A percentile compares a stretch with the other conserved stretches of the same genome.
phyloP scores from a whole-genome alignment of 2,888 invertebrate species.

The Dysmachus trigonus region DNA sequence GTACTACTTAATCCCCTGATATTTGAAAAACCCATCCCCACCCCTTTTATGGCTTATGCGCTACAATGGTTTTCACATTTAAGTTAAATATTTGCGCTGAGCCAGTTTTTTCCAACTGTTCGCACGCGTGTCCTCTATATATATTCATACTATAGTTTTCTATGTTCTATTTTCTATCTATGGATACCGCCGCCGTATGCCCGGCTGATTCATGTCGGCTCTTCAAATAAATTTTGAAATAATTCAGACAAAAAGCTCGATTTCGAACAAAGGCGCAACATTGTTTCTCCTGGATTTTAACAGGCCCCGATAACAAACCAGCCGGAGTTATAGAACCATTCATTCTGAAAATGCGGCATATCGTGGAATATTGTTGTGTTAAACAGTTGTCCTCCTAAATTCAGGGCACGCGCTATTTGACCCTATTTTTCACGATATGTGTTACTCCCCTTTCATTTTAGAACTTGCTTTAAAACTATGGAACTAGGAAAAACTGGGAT shows the following conservation, averaged over 20 bases:
- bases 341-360: not conserved
- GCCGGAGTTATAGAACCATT: not conserved
- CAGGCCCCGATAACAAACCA: not conserved
- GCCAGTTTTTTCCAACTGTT: not conserved
- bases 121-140: not conserved
- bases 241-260: conserved; percentile 4
- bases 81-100: conserved; percentile 16
- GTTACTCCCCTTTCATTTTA: not conserved
- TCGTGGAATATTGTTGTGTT: not conserved
- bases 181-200: not conserved
- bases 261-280: not conserved
- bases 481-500: not conserved
- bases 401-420: not conserved
- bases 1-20: conserved; percentile 22
- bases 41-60: not conserved
- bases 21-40: not conserved
- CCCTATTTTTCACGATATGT: not conserved
- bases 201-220: not conserved
- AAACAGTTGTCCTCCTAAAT: not conserved
- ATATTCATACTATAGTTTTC: not conserved
- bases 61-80: conserved; percentile 19
- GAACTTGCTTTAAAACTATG: not conserved
- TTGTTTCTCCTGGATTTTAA: not conserved
- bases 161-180: not conserved
- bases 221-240: conserved; percentile 11